Evolutionary conservation across 2,888 invertebrate species (phyloP).

Genomic region (Parelbella ahira): DNA sequence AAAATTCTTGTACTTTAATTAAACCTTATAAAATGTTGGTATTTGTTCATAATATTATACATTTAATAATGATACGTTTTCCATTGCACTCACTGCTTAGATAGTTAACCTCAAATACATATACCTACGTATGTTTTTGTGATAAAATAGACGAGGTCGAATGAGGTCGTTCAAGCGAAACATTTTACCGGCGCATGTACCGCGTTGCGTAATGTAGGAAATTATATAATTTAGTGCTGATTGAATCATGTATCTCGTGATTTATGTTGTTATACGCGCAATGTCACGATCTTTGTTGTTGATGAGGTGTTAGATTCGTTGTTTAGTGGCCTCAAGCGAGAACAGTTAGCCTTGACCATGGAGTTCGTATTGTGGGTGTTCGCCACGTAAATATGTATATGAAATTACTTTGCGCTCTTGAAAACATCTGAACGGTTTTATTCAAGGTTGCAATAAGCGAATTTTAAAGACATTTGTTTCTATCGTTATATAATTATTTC

Average conservation of each 20-base stretch:
- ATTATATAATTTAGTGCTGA: conserved; percentile 26
- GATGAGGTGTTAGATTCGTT: conserved; percentile 22
- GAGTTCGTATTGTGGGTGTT: conserved; percentile 9
- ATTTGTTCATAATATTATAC: too few relatives aligned
- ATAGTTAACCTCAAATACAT: too few relatives aligned
- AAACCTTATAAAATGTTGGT: too few relatives aligned
- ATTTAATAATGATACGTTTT: too few relatives aligned
- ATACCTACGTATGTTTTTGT: too few relatives aligned
- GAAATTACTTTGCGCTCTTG: too few relatives aligned
- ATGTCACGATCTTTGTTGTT: conserved; percentile 28
- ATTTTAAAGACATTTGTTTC: too few relatives aligned
- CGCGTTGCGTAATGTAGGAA: conserved; percentile 31
- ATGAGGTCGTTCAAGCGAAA: background rate
- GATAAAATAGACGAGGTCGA: background rate
- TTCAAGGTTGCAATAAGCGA: too few relatives aligned
- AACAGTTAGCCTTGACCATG: conserved; percentile 20
- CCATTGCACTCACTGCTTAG: too few relatives aligned
- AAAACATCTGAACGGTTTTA: too few relatives aligned
- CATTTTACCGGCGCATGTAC: background rate
- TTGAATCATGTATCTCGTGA: conserved; percentile 25
- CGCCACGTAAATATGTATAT: conserved; percentile 1
- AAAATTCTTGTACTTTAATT: too few relatives aligned
- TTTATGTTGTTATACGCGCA: conserved; percentile 28
- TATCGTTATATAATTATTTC: too few relatives aligned
- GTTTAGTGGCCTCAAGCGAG: conserved; percentile 10